phyloP scores from a whole-genome alignment of 2,797 vertebrate species.

The Danio albolineatus region DNA sequence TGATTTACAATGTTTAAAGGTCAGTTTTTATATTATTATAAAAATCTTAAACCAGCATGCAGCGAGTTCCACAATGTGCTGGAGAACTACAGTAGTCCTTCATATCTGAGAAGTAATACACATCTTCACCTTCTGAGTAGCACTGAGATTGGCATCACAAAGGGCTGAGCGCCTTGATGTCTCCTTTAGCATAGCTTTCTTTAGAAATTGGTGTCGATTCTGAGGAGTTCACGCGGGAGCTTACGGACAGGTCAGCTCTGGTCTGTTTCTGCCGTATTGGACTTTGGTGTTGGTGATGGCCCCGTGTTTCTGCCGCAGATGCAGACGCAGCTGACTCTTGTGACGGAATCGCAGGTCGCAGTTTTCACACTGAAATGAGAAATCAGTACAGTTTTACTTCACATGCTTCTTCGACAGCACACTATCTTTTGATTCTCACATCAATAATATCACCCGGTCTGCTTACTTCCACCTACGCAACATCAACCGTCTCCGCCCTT shows the following conservation, averaged over 20 bases:
- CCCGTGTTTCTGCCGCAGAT: slow-evolving; percentile 95
- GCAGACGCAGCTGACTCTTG: slow-evolving; percentile 97
- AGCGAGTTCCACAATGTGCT: neutral
- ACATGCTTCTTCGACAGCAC: too few relatives aligned
- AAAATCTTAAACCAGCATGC: slow-evolving; percentile 2
- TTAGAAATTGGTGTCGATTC: neutral
- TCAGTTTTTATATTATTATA: neutral
- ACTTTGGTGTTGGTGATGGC: slow-evolving; percentile 97
- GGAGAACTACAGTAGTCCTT: neutral
- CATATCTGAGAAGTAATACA: slow-evolving; percentile 5
- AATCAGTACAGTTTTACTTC: neutral
- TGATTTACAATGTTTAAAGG: slow-evolving; percentile 10
- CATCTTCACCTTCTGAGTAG: neutral
- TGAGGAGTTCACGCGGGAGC: slow-evolving; percentile 72
- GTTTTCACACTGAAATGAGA: slow-evolving; percentile 88
- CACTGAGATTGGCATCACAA: neutral
- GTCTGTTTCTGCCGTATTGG: slow-evolving; percentile 82
- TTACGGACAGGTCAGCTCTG: slow-evolving; percentile 71
- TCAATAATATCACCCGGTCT: too few relatives aligned
- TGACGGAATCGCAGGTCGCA: slow-evolving; percentile 97
- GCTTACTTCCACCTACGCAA: too few relatives aligned
- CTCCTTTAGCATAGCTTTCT: neutral
- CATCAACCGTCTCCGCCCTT: too few relatives aligned
- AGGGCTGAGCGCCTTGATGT: neutral
- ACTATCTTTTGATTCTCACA: too few relatives aligned